A percentile compares a stretch with the other conserved stretches of the same genome.
Conservation (phyloP, 2,113 vertebrate species). For the Prionailurus viverrinus region DNA sequence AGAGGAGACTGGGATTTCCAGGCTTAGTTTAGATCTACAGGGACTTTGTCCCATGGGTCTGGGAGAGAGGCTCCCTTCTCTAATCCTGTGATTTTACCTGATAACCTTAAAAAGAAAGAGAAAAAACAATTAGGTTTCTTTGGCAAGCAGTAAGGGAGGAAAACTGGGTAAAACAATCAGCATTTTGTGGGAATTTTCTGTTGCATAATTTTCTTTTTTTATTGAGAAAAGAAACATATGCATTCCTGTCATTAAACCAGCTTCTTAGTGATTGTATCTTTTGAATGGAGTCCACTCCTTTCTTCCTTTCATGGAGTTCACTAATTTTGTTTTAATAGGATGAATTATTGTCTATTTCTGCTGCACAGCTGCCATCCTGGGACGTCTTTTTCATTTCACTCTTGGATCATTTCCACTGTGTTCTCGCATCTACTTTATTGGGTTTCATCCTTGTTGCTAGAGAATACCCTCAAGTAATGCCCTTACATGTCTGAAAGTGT, state of each 20-base stretch:
- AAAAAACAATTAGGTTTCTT: not conserved
- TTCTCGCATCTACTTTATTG: slow-evolving; percentile 39
- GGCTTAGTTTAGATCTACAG: not conserved
- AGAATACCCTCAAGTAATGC: slow-evolving; percentile 41
- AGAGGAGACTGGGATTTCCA: not conserved
- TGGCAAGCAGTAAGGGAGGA: not conserved
- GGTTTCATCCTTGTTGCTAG: slow-evolving; percentile 47
- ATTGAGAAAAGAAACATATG: slow-evolving; percentile 23
- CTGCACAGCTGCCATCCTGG: slow-evolving; percentile 52
- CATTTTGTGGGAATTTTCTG: not conserved
- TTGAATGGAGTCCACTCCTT: slow-evolving; percentile 55
- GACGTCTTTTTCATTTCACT: slow-evolving; percentile 30
- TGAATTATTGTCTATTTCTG: slow-evolving; percentile 59
- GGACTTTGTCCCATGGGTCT: not conserved
- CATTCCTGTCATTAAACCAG: slow-evolving; percentile 54
- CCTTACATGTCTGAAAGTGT: not conserved
- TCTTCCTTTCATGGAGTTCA: slow-evolving; percentile 57
- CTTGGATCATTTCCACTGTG: slow-evolving; percentile 55
- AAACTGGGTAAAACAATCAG: not conserved
- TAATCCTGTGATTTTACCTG: not conserved
- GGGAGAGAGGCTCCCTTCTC: not conserved
- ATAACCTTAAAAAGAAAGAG: not conserved
- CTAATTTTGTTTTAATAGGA: slow-evolving; percentile 65
- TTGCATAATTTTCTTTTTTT: not conserved
- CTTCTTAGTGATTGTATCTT: slow-evolving; percentile 66